These are phyloP conservation scores for Corydoras maculifer DNA, from an alignment of 2,113 vertebrate species.

Conservation along the genomic window DNA sequence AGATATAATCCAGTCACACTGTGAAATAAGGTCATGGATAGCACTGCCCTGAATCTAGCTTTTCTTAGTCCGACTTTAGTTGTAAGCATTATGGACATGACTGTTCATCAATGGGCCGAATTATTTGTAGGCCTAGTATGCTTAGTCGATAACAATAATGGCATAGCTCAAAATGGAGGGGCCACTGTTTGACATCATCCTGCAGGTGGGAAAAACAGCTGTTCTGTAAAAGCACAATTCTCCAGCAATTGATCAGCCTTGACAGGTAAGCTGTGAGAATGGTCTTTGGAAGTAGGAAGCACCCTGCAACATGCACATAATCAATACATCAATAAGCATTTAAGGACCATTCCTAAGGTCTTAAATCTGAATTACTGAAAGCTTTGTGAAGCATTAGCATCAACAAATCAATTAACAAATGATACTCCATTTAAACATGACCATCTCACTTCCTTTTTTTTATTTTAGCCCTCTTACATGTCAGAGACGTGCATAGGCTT, in stretches of 20 bases:
- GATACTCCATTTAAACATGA: conserved; percentile 33
- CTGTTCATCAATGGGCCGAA: conserved; percentile 18
- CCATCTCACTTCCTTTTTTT: conserved; percentile 38
- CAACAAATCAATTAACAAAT: conserved; percentile 48
- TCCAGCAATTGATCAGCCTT: conserved; percentile 38
- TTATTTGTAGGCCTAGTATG: conserved; percentile 19
- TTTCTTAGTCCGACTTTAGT: not conserved
- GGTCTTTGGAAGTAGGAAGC: conserved; percentile 60
- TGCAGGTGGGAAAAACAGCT: conserved; percentile 30
- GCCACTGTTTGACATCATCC: conserved; percentile 23
- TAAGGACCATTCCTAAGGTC: conserved; percentile 55
- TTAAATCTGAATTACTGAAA: conserved; percentile 26
- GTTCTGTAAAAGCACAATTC: conserved; percentile 42
- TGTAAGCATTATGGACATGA: conserved; percentile 31
- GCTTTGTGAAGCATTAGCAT: conserved; percentile 27
- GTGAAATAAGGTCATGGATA: conserved; percentile 28
- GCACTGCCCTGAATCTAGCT: conserved; percentile 35
- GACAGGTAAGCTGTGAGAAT: conserved; percentile 47
- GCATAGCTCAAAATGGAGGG: not conserved
- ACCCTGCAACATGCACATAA: conserved; percentile 62
- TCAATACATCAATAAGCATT: conserved; percentile 75
- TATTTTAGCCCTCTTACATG: conserved; percentile 7
- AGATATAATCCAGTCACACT: conserved; percentile 32
- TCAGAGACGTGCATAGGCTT: conserved; percentile 9
- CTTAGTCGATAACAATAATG: conserved; percentile 29